phyloP scores from a whole-genome alignment of 2,888 invertebrate species.

The Cephonodes hylas region DNA sequence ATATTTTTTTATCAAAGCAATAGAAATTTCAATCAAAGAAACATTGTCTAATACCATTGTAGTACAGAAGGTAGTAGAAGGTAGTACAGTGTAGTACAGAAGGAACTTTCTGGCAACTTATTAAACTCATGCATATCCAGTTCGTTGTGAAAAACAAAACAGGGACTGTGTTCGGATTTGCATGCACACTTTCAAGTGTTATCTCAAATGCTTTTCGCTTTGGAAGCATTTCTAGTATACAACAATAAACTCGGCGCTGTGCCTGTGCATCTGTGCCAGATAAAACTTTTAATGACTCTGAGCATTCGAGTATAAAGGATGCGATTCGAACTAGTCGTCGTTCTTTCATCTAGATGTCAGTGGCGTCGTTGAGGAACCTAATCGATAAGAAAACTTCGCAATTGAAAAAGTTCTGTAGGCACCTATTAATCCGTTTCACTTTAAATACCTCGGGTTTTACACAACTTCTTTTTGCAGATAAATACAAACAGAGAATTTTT shows the following conservation, averaged over 20 bases:
- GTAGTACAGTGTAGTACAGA: no score
- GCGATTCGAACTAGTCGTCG: slow-evolving; percentile 40
- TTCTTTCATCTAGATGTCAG: slow-evolving; percentile 45
- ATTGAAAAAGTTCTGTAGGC: slow-evolving; percentile 49
- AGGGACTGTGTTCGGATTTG: slow-evolving; percentile 29
- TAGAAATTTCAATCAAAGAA: no score
- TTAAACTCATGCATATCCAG: not conserved
- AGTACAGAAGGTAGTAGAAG: no score
- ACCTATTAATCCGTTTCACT: slow-evolving; percentile 37
- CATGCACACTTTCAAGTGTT: slow-evolving; percentile 42
- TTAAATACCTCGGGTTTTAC: not conserved
- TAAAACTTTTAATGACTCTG: slow-evolving; percentile 66
- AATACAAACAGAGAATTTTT: not conserved
- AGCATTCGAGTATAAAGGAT: slow-evolving; percentile 53
- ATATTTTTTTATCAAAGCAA: no score
- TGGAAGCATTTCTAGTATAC: slow-evolving; percentile 49
- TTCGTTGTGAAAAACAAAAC: not conserved
- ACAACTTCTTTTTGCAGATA: not conserved
- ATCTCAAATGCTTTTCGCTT: slow-evolving; percentile 50
- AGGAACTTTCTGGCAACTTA: not conserved
- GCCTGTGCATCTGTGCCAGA: slow-evolving; percentile 56
- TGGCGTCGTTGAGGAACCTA: slow-evolving; percentile 39
- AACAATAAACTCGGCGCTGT: slow-evolving; percentile 49
- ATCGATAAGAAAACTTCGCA: slow-evolving; percentile 57
- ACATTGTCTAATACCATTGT: no score